Evolutionary conservation across 2,888 invertebrate species (phyloP).

Genomic region (Stenotaenia linearis): DNA sequence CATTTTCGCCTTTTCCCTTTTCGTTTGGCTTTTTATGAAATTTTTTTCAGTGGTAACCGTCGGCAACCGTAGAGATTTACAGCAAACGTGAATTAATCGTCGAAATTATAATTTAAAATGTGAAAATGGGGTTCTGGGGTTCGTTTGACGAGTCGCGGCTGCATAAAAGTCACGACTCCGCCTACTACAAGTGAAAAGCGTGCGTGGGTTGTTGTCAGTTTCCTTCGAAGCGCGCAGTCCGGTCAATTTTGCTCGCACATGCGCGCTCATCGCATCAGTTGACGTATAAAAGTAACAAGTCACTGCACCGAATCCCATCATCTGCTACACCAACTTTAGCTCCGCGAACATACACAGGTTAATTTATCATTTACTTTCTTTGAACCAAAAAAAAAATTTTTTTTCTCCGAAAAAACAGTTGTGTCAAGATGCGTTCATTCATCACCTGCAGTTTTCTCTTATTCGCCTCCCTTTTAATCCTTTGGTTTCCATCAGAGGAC

Average conservation of each 20-base stretch:
- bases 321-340: not conserved
- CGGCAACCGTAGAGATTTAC: too few species aligned
- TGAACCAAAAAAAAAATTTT: too few species aligned
- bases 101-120: too few species aligned
- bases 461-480: not conserved
- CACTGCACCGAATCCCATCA: not conserved
- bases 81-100: not conserved
- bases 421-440: not conserved
- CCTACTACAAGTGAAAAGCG: not conserved
- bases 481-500: not conserved
- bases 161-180: not conserved
- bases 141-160: too few species aligned
- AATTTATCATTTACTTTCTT: too few species aligned
- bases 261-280: not conserved
- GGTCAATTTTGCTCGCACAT: conserved; percentile 12
- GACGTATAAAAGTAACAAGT: conserved; percentile 18
- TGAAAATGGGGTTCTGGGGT: too few species aligned
- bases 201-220: not conserved
- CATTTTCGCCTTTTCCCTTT: too few species aligned
- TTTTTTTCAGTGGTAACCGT: too few species aligned
- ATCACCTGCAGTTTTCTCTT: conserved; percentile 15
- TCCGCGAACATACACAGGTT: not conserved
- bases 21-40: too few species aligned
- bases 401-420: not conserved
- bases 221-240: not conserved